Percentiles rank a stretch among this genome's conserved stretches.
Conservation (phyloP, 1,140 invertebrate species). For the Thaumetopoea pityocampa region DNA sequence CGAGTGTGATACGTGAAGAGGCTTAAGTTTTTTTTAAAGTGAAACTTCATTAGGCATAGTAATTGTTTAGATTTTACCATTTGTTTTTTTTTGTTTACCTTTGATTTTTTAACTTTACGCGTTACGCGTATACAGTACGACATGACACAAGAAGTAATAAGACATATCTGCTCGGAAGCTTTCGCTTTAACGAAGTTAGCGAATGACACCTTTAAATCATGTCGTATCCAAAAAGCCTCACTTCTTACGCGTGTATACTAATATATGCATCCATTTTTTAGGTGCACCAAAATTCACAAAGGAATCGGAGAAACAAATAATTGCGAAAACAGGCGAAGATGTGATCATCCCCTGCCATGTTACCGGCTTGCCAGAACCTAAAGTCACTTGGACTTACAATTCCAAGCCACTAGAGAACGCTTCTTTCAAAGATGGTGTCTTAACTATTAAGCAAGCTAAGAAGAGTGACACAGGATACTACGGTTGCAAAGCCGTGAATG, state of each 20-base stretch:
- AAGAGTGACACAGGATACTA: slow-evolving; percentile 45
- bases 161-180: no score
- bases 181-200: no score
- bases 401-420: slow-evolving; percentile 25
- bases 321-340: slow-evolving; percentile 30
- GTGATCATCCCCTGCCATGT: slow-evolving; percentile 39
- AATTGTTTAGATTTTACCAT: no score
- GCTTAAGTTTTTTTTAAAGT: no score
- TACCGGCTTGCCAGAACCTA: slow-evolving; percentile 22
- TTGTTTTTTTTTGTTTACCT: no score
- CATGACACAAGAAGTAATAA: no score
- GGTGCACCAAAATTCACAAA: slow-evolving; percentile 32
- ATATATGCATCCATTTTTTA: slow-evolving; percentile 14
- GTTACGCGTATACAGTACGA: no score
- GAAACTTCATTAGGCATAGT: no score
- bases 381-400: slow-evolving; percentile 40
- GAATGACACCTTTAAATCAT: no score
- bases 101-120: no score
- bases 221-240: background rate
- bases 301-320: slow-evolving; percentile 20
- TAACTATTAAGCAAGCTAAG: slow-evolving; percentile 33
- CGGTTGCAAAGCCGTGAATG: slow-evolving; percentile 39
- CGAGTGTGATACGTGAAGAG: no score
- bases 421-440: slow-evolving; percentile 20
- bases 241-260: background rate